phyloP scores from a whole-genome alignment of 2,888 invertebrate species.

The Charanyca ferruginea region DNA sequence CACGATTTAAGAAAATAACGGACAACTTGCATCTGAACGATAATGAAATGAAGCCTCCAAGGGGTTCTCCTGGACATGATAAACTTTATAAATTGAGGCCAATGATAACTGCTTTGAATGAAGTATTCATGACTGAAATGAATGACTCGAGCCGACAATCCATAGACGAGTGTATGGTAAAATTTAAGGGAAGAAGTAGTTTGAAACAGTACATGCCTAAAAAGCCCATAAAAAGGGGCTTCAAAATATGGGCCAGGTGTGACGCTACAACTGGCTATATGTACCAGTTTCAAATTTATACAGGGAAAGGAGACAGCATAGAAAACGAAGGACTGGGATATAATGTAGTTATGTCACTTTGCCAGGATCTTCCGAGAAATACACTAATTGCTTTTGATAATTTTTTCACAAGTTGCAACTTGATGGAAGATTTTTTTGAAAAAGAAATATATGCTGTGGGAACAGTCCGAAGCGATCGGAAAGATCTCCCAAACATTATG shows the following conservation, averaged over 20 bases:
- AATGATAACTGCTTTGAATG: no score
- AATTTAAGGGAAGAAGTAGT: conserved; percentile 32
- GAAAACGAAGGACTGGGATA: conserved; percentile 14
- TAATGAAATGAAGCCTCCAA: no score
- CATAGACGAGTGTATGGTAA: no score
- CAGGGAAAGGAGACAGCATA: conserved; percentile 18
- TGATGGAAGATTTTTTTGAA: conserved; percentile 19
- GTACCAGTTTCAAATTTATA: conserved; percentile 10
- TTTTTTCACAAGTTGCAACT: conserved; percentile 24
- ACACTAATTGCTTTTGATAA: conserved; percentile 24
- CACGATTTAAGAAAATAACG: no score
- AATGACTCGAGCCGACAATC: no score
- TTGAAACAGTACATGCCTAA: conserved; percentile 30
- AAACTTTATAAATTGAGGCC: no score
- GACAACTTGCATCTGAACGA: no score
- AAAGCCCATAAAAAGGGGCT: conserved; percentile 23
- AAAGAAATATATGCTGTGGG: conserved; percentile 31
- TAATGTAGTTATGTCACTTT: conserved; percentile 23
- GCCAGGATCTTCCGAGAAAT: conserved; percentile 21
- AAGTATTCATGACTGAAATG: no score
- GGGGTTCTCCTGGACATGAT: no score
- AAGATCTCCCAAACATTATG: no score
- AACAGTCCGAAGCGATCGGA: no score
- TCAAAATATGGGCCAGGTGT: conserved; percentile 20
- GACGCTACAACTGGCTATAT: conserved; percentile 20